These are phyloP conservation scores for Dasyurus viverrinus DNA, from an alignment of 2,113 vertebrate species.

Conservation along the genomic window DNA sequence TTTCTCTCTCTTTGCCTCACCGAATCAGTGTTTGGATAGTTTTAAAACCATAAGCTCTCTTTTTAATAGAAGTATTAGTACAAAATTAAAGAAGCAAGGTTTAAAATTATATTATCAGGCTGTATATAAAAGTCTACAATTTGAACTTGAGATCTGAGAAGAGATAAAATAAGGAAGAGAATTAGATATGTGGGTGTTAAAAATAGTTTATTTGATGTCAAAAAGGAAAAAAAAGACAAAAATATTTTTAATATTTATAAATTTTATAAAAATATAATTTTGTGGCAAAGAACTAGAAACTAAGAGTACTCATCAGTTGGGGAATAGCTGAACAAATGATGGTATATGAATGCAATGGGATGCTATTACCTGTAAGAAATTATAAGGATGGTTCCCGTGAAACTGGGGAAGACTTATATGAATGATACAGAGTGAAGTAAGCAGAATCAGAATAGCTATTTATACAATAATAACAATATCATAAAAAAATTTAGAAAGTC, in stretches of 20 bases:
- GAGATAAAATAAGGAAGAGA: background rate
- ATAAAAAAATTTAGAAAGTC: background rate
- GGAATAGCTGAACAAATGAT: background rate
- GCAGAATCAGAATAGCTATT: background rate
- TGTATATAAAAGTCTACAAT: background rate
- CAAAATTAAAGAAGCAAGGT: background rate
- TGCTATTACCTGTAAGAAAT: background rate
- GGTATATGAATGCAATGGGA: background rate
- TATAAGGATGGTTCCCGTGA: background rate
- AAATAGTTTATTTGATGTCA: background rate
- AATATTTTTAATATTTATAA: background rate
- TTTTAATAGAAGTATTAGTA: conserved; percentile 17
- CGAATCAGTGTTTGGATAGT: background rate
- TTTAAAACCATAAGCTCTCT: background rate
- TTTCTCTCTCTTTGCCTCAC: background rate
- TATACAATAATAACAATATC: background rate
- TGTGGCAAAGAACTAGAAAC: background rate
- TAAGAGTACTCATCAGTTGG: background rate
- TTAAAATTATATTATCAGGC: conserved; percentile 13
- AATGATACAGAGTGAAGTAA: background rate
- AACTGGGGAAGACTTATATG: background rate
- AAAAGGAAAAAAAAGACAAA: too few relatives aligned
- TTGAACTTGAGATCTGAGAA: background rate
- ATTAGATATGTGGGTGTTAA: background rate
- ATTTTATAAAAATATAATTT: background rate